These are phyloP conservation scores for Drosophila heteroneura DNA, from an alignment of 2,888 invertebrate genomes.

Conservation along the genomic window DNA sequence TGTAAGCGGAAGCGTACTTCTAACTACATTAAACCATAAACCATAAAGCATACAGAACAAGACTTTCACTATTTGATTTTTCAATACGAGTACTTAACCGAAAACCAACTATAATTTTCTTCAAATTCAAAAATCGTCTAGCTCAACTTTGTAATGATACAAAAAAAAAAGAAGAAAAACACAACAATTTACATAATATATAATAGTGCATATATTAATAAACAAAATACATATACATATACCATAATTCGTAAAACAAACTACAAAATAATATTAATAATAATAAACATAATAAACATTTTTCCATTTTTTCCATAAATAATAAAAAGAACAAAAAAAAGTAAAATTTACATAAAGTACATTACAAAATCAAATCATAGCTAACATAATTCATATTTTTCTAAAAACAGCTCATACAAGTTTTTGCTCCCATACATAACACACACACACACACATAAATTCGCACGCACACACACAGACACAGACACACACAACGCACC, in stretches of 20 bases:
- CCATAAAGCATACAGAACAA: constrained; percentile 19
- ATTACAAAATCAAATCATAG: constrained; percentile 38
- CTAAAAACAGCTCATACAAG: constrained; percentile 70
- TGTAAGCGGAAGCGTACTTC: constrained; percentile 28
- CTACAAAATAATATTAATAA: constrained; percentile 22
- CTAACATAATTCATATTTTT: constrained; percentile 70
- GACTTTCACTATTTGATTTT: constrained; percentile 34
- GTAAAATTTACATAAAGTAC: constrained; percentile 9
- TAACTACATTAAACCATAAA: constrained; percentile 20
- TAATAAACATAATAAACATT: constrained; percentile 37
- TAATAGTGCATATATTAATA: constrained; percentile 40
- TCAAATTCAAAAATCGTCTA: constrained; percentile 39
- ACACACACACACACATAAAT: constrained; percentile 21
- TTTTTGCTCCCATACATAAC: constrained; percentile 61
- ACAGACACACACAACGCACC: constrained; percentile 42
- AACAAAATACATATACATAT: constrained; percentile 43
- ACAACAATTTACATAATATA: constrained; percentile 51
- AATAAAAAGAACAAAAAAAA: constrained; percentile 12
- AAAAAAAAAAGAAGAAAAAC: constrained; percentile 10
- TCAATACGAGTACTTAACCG: constrained; percentile 29
- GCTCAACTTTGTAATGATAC: constrained; percentile 57
- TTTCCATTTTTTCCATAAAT: constrained; percentile 50
- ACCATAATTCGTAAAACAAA: constrained; percentile 49
- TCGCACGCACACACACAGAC: constrained; percentile 21
- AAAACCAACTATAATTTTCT: constrained; percentile 51